Percentiles rank a stretch among this genome's conserved stretches.
These are phyloP conservation scores for Nyctereutes procyonoides DNA, from an alignment of 2,113 vertebrate species.

Conservation along the genomic window DNA sequence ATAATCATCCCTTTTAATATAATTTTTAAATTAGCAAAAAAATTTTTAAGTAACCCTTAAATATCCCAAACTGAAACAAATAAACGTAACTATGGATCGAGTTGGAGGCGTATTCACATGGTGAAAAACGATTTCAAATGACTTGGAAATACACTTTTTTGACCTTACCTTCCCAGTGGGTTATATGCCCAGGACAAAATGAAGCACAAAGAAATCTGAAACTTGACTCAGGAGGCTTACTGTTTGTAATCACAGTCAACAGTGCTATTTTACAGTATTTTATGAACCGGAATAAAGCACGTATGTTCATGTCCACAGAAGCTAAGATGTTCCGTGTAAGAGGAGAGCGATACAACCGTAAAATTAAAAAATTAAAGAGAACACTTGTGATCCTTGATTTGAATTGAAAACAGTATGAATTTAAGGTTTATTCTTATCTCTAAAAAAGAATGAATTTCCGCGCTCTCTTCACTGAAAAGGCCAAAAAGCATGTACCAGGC, in stretches of 20 bases:
- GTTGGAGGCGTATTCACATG: not conserved
- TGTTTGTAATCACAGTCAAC: not conserved
- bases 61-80: not conserved
- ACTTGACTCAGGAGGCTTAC: not conserved
- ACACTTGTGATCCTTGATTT: not conserved
- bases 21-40: conserved; percentile 38
- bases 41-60: not conserved
- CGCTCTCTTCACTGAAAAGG: not conserved
- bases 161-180: not conserved
- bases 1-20: not conserved
- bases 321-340: not conserved
- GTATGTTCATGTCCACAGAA: not conserved
- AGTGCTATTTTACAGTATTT: not conserved
- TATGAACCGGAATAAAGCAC: not conserved
- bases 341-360: not conserved
- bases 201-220: not conserved
- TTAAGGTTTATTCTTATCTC: conserved; percentile 41
- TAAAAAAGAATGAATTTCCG: not conserved
- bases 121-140: not conserved
- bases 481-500: not conserved
- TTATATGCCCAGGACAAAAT: not conserved
- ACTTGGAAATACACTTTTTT: not conserved
- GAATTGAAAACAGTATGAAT: not conserved
- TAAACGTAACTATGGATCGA: not conserved
- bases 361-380: conserved; percentile 19